phyloP scores from a whole-genome alignment of 1,140 invertebrate species.

The Drosophila lacertosa region DNA sequence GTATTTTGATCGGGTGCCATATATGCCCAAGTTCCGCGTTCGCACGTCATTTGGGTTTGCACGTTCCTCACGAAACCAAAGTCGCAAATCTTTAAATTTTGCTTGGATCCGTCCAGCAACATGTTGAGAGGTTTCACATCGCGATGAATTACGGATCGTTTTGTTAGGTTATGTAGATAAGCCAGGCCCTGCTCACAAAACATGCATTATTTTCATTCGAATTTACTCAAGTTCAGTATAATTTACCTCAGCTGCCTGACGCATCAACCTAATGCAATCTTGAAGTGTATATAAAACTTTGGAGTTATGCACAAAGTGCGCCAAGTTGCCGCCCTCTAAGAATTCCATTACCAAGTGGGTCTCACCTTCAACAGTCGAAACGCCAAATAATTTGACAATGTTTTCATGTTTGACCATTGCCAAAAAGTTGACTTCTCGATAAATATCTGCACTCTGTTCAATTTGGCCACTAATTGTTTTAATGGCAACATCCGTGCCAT shows the following conservation, averaged over 20 bases:
- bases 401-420: neutral
- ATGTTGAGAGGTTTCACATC: neutral
- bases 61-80: neutral
- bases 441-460: neutral
- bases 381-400: neutral
- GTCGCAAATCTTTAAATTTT: neutral
- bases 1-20: conserved; percentile 18
- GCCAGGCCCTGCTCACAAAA: neutral
- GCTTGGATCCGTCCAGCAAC: neutral
- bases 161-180: neutral
- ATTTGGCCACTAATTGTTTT: neutral
- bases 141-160: neutral
- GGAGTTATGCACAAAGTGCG: neutral
- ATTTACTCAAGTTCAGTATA: neutral
- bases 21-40: neutral
- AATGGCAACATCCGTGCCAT: neutral
- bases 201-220: neutral
- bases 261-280: neutral
- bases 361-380: neutral
- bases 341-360: conserved; percentile 14
- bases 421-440: neutral
- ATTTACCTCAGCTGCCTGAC: neutral
- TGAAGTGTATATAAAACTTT: neutral
- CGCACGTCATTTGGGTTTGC: neutral
- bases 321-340: neutral